These are phyloP conservation scores for Drosophila willistoni DNA, from an alignment of 1,140 invertebrate species.

Conservation along the genomic window DNA sequence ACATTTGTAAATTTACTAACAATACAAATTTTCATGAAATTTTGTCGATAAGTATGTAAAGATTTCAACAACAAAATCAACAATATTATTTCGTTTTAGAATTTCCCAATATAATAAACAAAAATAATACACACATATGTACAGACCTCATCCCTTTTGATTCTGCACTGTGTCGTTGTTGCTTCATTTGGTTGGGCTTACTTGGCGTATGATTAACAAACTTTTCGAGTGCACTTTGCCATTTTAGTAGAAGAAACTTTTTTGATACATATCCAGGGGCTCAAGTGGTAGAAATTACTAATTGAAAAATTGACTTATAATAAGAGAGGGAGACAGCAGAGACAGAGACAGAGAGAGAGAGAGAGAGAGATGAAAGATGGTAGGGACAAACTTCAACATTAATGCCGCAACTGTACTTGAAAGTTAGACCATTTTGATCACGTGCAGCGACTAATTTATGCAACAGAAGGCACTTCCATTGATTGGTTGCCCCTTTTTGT, in stretches of 20 bases:
- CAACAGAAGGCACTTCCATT: constrained; percentile 73
- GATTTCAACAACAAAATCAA: not conserved
- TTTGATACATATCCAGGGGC: constrained; percentile 31
- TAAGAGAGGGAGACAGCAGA: not conserved
- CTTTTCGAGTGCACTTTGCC: constrained; percentile 31
- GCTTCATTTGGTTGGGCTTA: constrained; percentile 23
- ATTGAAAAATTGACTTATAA: constrained; percentile 59
- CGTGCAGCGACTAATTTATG: constrained; percentile 76
- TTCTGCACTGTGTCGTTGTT: not conserved
- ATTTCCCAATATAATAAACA: not conserved
- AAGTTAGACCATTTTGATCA: constrained; percentile 57
- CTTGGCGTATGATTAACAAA: constrained; percentile 65
- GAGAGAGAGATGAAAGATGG: constrained; percentile 3
- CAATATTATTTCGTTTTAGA: not conserved
- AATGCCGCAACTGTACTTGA: constrained; percentile 66
- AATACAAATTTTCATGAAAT: too few species aligned
- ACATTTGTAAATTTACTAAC: too few species aligned
- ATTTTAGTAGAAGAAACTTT: constrained; percentile 34
- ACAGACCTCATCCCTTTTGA: too few species aligned
- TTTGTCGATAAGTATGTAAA: too few species aligned
- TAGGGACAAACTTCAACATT: constrained; percentile 30
- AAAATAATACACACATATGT: not conserved
- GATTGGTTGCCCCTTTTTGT: constrained; percentile 53
- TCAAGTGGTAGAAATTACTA: constrained; percentile 42
- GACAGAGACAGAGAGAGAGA: not conserved